phyloP scores from a whole-genome alignment of 2,888 invertebrate species.

The Spisula subtruncata region DNA sequence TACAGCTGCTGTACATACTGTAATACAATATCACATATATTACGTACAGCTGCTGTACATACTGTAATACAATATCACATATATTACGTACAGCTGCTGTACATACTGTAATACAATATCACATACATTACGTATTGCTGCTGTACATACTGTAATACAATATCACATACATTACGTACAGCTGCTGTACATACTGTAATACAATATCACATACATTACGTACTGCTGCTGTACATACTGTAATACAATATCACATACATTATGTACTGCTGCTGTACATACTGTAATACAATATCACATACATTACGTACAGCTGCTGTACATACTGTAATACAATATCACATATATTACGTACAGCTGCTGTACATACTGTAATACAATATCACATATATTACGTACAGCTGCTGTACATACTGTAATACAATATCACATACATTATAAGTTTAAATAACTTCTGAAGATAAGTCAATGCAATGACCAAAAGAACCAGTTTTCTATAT shows the following conservation, averaged over 20 bases:
- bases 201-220: no score
- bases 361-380: no score
- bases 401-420: constrained; percentile 93
- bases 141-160: no score
- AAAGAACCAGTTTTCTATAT: no score
- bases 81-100: constrained; percentile 99
- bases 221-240: constrained; percentile 99
- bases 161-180: constrained; percentile 99
- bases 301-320: constrained; percentile 99
- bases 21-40: no score
- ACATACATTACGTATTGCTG: constrained; percentile 99
- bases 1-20: constrained; percentile 99
- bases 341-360: constrained; percentile 99
- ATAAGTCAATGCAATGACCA: no score
- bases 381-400: constrained; percentile 99
- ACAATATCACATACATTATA: not conserved
- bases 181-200: no score
- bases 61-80: no score
- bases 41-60: constrained; percentile 99
- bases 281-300: no score
- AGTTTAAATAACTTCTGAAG: not conserved
- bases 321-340: no score
- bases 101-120: no score
- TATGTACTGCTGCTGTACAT: constrained; percentile 99
- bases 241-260: no score